phyloP scores from a whole-genome alignment of 2,797 vertebrate genomes.

The Morus bassanus region DNA sequence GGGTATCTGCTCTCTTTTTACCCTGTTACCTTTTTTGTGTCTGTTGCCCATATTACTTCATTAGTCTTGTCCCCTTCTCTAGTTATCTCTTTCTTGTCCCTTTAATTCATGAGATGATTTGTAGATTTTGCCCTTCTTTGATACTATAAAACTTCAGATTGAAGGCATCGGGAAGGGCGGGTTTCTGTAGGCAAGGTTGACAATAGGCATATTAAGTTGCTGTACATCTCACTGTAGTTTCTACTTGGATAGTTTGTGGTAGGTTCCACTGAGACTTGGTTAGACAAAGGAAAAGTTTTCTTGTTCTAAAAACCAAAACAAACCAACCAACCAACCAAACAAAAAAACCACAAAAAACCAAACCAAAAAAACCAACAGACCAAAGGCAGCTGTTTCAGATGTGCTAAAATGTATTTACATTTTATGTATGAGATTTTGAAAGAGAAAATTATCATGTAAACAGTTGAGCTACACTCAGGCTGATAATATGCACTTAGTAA shows the following conservation, averaged over 20 bases:
- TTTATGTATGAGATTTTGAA: background rate
- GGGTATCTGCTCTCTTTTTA: background rate
- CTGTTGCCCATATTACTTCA: background rate
- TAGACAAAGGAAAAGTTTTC: background rate
- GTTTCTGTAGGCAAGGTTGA: background rate
- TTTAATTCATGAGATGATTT: background rate
- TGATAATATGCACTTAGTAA: background rate
- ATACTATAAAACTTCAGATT: background rate
- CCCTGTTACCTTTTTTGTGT: background rate
- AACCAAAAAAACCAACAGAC: no score
- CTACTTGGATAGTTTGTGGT: background rate
- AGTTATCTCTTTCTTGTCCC: background rate
- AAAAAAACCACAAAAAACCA: no score
- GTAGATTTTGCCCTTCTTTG: background rate
- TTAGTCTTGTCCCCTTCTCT: background rate
- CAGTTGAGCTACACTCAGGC: background rate
- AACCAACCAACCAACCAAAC: no score
- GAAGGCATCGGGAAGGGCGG: background rate
- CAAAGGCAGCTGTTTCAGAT: background rate
- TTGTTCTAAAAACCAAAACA: no score
- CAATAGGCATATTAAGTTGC: background rate
- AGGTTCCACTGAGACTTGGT: background rate
- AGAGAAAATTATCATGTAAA: background rate
- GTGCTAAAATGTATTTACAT: background rate
- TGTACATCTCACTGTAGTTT: background rate